Base-by-base conservation (phyloP, 37 sponge, comb jelly and placozoan species). In the Crambe crambe region DNA sequence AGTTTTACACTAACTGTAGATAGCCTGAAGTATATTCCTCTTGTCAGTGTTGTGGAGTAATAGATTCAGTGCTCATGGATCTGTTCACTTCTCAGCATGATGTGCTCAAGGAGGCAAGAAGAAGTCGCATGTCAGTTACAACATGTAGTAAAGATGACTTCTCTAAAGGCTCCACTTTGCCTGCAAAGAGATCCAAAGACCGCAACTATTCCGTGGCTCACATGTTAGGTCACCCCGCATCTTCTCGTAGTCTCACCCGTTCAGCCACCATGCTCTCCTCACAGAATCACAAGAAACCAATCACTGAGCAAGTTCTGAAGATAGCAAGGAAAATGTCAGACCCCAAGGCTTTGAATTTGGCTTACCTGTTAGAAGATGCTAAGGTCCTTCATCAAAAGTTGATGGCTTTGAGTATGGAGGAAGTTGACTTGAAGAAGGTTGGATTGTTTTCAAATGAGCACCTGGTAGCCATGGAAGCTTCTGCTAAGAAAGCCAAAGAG, bases 301-400 rank as follows among this genome's bases (percentile, higher is more conserved):
- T 70, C 71, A 70, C 71, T 5, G 27, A 21, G 12, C 71, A 70
- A 5, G 25, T 70, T 3, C 39, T 70, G 71, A 42, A 42, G 26
- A 35, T 42, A 3, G 71, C 32, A 34, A 65, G 66, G 30, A 30
- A 29, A 3, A 65, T 70, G 71, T 6, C 12, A 5, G 66, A 65
- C 34, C 66, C 66, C 35, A 65, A 32, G 10, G 66, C 66, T 2
- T 30, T 17, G 10, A 31, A 47, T 29, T 29, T 72, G 30, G 1
- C 27, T 0, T 79, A 36, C 38, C 37, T 79, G 2, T 10, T 79
- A 6, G 69, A 79, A 51, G 79, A 79, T 68, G 79, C 79, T 31
- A 44, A 68, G 57, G 8, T 56, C 8, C 68, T 79, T 0, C 68
- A 79, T 32, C 17, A 47, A 68, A 79, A 79, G 57, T 54, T 79